These are phyloP conservation scores for Poecilia velifera DNA, from an alignment of 2,797 vertebrate genomes.

Conservation along the genomic window DNA sequence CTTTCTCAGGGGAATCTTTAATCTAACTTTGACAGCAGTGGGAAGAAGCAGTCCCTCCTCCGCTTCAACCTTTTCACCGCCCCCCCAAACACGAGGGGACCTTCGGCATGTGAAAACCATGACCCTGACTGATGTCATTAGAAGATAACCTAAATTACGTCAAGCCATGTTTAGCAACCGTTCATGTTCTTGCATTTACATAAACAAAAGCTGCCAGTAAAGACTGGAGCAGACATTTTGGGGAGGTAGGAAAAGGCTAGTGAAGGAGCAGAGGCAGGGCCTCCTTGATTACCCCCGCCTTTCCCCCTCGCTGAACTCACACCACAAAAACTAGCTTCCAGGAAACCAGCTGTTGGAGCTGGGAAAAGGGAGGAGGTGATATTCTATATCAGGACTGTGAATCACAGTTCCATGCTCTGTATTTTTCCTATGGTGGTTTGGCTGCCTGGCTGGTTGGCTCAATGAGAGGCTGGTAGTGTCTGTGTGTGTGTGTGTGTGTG, in stretches of 20 bases:
- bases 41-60: slow-evolving; percentile 37
- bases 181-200: slow-evolving; percentile 31
- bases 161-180: slow-evolving; percentile 37
- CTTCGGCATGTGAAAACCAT: slow-evolving; percentile 48
- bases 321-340: slow-evolving; percentile 72
- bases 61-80: slow-evolving; percentile 48
- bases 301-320: slow-evolving; percentile 53
- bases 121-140: slow-evolving; percentile 51
- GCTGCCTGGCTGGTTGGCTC: slow-evolving; percentile 60
- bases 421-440: slow-evolving; percentile 78
- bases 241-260: slow-evolving; percentile 14
- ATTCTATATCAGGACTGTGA: slow-evolving; percentile 82
- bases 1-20: slow-evolving; percentile 15
- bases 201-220: slow-evolving; percentile 38
- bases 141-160: slow-evolving; percentile 47
- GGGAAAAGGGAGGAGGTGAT: slow-evolving; percentile 73
- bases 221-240: slow-evolving; percentile 47
- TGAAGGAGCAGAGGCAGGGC: slow-evolving; percentile 53
- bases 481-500: slow-evolving; percentile 47
- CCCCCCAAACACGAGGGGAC: slow-evolving; percentile 34
- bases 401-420: slow-evolving; percentile 80
- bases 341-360: slow-evolving; percentile 81
- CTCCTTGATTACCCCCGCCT: slow-evolving; percentile 40
- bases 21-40: slow-evolving; percentile 56
- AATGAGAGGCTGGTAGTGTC: slow-evolving; percentile 57